These are phyloP conservation scores for Pristionchus arcanus DNA, from an alignment of 2,888 invertebrate species.

Conservation along the genomic window DNA sequence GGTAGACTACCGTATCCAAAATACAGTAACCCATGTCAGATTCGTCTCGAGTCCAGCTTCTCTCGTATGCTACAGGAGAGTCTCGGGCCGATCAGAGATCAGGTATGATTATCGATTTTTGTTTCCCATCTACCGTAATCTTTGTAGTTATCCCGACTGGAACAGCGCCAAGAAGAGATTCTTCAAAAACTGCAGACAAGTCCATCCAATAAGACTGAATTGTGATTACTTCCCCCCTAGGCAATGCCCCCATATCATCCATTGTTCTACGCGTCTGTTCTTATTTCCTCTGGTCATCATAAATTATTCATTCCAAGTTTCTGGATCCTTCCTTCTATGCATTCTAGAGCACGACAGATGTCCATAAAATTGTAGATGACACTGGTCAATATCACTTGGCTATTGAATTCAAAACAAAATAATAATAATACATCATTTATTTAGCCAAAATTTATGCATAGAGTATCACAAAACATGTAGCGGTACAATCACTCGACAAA, in stretches of 20 bases:
- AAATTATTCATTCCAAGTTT: conserved; percentile 38
- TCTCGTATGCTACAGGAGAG: conserved; percentile 35
- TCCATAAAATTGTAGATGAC: neutral
- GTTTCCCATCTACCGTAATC: neutral
- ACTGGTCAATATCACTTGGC: neutral
- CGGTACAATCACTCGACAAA: conserved; percentile 35
- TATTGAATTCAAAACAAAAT: neutral
- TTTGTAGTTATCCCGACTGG: conserved; percentile 27
- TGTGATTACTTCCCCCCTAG: neutral
- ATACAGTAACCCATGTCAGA: neutral
- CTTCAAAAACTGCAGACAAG: neutral
- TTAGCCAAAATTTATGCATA: conserved; percentile 31
- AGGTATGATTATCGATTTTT: neutral
- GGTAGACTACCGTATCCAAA: conserved; percentile 9
- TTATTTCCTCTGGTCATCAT: neutral
- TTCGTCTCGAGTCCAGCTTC: conserved; percentile 42
- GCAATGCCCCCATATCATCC: neutral
- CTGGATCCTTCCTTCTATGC: conserved; percentile 40
- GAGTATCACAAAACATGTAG: conserved; percentile 14
- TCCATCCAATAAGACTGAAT: neutral
- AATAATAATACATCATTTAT: neutral
- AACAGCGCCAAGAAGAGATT: conserved; percentile 33
- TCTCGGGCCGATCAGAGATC: conserved; percentile 48
- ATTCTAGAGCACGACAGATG: conserved; percentile 1
- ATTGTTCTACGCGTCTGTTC: neutral